phyloP scores from a whole-genome alignment of 2,888 invertebrate genomes.

The Zhengitettix transpicula region DNA sequence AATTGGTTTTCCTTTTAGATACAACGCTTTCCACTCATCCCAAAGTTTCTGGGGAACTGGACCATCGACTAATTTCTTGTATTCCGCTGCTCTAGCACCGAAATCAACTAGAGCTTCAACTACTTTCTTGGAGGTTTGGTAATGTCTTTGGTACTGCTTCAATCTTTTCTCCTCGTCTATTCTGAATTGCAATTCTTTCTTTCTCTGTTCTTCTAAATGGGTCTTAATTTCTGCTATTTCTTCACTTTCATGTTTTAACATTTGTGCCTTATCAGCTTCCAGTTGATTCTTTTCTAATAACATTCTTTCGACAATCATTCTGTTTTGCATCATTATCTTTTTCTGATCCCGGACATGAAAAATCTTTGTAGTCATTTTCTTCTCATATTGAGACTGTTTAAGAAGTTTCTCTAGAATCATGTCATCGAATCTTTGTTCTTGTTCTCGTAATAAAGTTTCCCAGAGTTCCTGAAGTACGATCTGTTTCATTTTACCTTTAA shows the following conservation, averaged over 20 bases:
- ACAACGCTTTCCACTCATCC: conserved; percentile 38
- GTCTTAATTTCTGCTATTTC: not conserved
- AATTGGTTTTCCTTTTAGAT: conserved; percentile 35
- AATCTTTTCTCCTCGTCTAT: conserved; percentile 36
- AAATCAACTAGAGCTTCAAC: conserved; percentile 37
- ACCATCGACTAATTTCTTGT: conserved; percentile 23
- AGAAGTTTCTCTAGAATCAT: conserved; percentile 37
- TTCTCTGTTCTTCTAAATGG: conserved; percentile 10
- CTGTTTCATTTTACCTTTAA: conserved; percentile 33
- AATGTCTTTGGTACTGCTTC: conserved; percentile 27
- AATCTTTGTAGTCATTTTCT: conserved; percentile 44
- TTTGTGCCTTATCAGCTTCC: conserved; percentile 19
- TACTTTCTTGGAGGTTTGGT: conserved; percentile 34
- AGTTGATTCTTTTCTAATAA: conserved; percentile 31
- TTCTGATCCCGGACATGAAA: conserved; percentile 42
- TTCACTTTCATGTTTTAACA: not conserved
- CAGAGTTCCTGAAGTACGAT: conserved; percentile 32
- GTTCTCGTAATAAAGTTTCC: conserved; percentile 33
- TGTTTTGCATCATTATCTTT: conserved; percentile 35
- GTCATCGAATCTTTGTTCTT: conserved; percentile 33
- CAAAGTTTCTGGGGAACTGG: conserved; percentile 32
- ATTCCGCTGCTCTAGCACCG: conserved; percentile 34
- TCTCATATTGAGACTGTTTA: conserved; percentile 45
- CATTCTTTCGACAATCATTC: conserved; percentile 32
- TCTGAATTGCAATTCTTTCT: conserved; percentile 31